phyloP scores from a whole-genome alignment of 2,888 invertebrate genomes.

The Eupithecia pulchellata region DNA sequence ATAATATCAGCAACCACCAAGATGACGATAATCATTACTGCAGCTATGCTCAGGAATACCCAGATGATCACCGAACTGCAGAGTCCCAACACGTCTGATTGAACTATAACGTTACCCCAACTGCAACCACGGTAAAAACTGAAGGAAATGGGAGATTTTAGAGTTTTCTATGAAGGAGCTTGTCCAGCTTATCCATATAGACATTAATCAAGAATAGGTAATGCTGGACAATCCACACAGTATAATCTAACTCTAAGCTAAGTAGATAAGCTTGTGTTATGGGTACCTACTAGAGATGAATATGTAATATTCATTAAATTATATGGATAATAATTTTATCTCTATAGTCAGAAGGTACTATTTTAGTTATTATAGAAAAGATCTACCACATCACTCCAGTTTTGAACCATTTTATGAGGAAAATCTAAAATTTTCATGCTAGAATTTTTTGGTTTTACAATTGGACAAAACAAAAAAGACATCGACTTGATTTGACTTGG shows the following conservation, averaged over 20 bases:
- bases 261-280: no score
- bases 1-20: slow-evolving; percentile 52
- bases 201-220: no score
- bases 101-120: slow-evolving; percentile 57
- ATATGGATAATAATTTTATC: no score
- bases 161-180: no score
- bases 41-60: not conserved
- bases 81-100: not conserved
- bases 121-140: slow-evolving; percentile 40
- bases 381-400: not conserved
- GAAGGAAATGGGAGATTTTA: not conserved
- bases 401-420: not conserved
- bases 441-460: not conserved
- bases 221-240: no score
- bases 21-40: slow-evolving; percentile 47
- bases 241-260: no score
- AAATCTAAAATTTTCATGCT: not conserved
- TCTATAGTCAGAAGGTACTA: not conserved
- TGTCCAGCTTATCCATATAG: no score
- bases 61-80: not conserved
- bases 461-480: not conserved
- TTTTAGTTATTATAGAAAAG: not conserved
- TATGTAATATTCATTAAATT: no score
- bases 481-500: no score
- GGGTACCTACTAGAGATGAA: no score